Evolutionary conservation across 1,140 invertebrate species (phyloP), one percentile per base, ranked within the genome.

Genomic region (Drosophila erecta): DNA sequence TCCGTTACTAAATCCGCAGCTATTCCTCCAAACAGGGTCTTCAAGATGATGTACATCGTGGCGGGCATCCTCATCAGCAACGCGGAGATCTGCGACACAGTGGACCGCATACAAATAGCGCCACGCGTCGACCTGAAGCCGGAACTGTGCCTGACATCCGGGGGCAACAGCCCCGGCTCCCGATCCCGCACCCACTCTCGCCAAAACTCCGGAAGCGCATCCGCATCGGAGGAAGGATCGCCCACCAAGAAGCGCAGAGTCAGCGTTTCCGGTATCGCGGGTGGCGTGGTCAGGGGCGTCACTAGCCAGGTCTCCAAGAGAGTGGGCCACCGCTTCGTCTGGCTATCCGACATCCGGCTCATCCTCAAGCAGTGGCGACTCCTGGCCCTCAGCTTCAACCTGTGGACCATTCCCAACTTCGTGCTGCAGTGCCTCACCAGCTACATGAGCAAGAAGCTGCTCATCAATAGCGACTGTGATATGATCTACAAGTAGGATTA

Each of bases 381-480:
- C 0, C 11, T 89, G 49, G 76, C 76, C 7, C 51, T 80, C 33
- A 77, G 76, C 43, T 91, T 91, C 30, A 91, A 72, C 8, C 50
- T 91, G 1, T 91, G 90, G 90, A 89, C 90, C 17, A 90, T 91
- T 46, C 90, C 90, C 55, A 91, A 91, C 47, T 86, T 77, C 12
- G 12, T 91, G 2, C 47, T 91, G 22, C 79, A 85, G 17, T 80
- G 58, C 37, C 73, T 91, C n/a, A 79, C 90, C 38, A 85, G 81
- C 50, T 85, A 79, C 15, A 78, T 91, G 30, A 85, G 78, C 75
- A 77, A 72, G 33, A 87, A 85, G 65, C 77, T 91, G 64, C 74
- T 91, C 30, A 54, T 91, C 10, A 86, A 81, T 50, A 91, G 80
- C 69, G 90, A 91, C 84, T 91, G 90, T 91, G 90, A 91, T 91